Base-by-base conservation (phyloP, 2,888 invertebrate genomes). In the Blera fallax region DNA sequence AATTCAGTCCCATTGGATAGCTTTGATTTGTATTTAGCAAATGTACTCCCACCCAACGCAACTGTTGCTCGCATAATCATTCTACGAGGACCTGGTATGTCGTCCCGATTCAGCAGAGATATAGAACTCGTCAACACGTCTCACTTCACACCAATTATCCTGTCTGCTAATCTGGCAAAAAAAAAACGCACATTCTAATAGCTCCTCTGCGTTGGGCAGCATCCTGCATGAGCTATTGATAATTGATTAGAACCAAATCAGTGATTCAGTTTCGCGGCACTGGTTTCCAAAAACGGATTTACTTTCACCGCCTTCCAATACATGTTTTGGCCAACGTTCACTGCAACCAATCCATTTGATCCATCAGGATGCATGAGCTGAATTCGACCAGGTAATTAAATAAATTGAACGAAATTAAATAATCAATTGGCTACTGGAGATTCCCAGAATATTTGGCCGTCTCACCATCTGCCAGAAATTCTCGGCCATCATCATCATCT, bases 351-450 rank as follows among this genome's bases (percentile, higher is more conserved):
- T 60, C 60, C 27, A 34, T 56, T 18, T 32, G 10, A 24, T n/a
- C 4, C n/a, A 14, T 14, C n/a, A 40, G n/a, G 24, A n/a, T 4
- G 10, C 14, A 29, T 43, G 6, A 14, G 14, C 29, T 8, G 16
- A 6, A 32, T 3, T 27, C 21, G 14, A 34, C 14, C 27, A 21
- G 73, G 29, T 29, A 54, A 64, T 64, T 52, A 62, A 73, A 62
- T 64, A 64, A 73, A 64, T 73, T 62, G 37, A 32, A 43, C 16
- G 29, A 52, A 54, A 62, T 73, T 52, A 32, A 54, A 73, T 73
- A 73, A 40, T 64, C 62, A 54, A 32, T 52, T 43, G 60, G 21
- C 50, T 50, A 11, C 21, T 29, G 16, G 27, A 58, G 58, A 37
- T 58, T 37, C 14, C n/a, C 62, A 1, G 62, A 16, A 43, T 34